Evolutionary conservation across 2,888 invertebrate species (phyloP).

Genomic region (Coelogynopora nodosa): DNA sequence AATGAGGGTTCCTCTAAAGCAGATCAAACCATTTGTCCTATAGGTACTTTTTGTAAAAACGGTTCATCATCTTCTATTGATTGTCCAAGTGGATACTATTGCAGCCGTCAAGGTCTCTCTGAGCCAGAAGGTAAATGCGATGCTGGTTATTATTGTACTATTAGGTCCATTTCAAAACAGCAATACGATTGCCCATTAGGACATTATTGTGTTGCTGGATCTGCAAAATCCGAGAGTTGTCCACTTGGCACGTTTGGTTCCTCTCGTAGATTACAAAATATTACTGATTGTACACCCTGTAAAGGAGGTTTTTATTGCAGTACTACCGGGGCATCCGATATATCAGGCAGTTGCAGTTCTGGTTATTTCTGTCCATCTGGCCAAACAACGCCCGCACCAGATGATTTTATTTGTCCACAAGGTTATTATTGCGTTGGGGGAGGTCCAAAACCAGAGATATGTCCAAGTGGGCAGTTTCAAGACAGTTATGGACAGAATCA

Average conservation of each 20-base stretch:
- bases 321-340: constrained; percentile 57
- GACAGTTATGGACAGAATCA: constrained; percentile 52
- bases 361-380: constrained; percentile 56
- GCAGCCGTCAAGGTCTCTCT: constrained; percentile 53
- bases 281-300: constrained; percentile 53
- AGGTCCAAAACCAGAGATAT: constrained; percentile 53
- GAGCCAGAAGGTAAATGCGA: constrained; percentile 56
- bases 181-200: constrained; percentile 53
- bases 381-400: constrained; percentile 54
- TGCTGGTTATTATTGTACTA: constrained; percentile 58
- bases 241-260: constrained; percentile 54
- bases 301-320: constrained; percentile 55
- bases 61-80: constrained; percentile 53
- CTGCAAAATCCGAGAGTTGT: constrained; percentile 52
- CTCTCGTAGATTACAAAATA: constrained; percentile 52
- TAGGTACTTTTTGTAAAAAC: constrained; percentile 56
- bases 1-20: constrained; percentile 53
- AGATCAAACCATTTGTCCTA: constrained; percentile 53
- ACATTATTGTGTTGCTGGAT: constrained; percentile 52
- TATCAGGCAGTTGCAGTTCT: constrained; percentile 53
- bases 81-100: constrained; percentile 58
- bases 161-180: constrained; percentile 46
- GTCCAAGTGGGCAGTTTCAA: constrained; percentile 57
- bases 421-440: constrained; percentile 55
- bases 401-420: constrained; percentile 54